Evolutionary conservation across 53 echinoderm and acorn worm species (phyloP), one percentile per base, ranked within the genome.

Genomic region (Mesocentrotus franciscanus): DNA sequence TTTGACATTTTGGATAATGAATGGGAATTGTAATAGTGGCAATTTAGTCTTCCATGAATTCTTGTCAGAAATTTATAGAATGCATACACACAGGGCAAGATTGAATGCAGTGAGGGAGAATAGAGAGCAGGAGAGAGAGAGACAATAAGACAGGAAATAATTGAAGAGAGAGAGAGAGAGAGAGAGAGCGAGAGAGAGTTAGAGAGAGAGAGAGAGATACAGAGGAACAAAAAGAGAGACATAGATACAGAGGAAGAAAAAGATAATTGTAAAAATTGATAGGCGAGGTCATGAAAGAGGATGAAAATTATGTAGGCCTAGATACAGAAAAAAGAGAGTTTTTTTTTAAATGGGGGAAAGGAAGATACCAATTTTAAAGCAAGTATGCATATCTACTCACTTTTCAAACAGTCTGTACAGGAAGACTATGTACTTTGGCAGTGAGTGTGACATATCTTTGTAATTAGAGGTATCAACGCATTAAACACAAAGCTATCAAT

Each of bases 401-500:
- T 24, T 85, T 24, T 56, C 85, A 85, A 26, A 55, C 24, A 18
- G 90, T 90, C 90, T 90, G 59, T 60, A 60, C 10, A 14, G 10
- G 30, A 1, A 90, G 90, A 90, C 90, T 90, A 90, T 49, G 90
- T 27, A 59, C 17, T 27, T 90, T 26, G 58, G 90, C 14, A 60
- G 35, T 90, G 60, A 90, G 60, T 90, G 90, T 60, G 27, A 60
- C 60, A 60, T 90, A 32, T n/a, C 29, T 60, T 10, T 58, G 60
- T 36, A 24, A 58, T 90, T 60, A 59, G 57, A 60, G 15, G 35
- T 60, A 58, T 90, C 36, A 81, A 81, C 22, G 42, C 81, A 81
- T 81, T 81, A 81, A 20, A 81, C 42, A 42, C 81, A 18, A 39
- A 81, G 22, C 81, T 81, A 81, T 81, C 81, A 81, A 30, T 81